Conservation (phyloP, 1,140 invertebrate genomes). For the Trissolcus basalis region DNA sequence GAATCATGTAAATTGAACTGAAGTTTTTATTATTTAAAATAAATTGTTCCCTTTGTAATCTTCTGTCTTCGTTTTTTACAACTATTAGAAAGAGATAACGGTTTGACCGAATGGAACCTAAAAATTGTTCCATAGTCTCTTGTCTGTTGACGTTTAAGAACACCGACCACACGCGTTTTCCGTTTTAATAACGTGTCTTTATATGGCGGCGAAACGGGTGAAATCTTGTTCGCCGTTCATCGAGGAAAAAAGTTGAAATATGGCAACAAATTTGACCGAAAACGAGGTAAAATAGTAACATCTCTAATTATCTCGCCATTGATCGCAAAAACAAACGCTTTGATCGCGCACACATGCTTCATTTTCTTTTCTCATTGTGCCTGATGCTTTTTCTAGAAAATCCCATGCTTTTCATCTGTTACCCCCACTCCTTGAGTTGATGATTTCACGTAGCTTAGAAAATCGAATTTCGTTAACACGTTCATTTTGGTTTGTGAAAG, state of each 20-base stretch:
- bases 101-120: no score
- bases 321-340: background rate
- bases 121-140: no score
- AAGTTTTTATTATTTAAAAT: no score
- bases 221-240: background rate
- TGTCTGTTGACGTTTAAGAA: no score
- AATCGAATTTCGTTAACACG: background rate
- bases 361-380: conserved; percentile 10
- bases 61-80: no score
- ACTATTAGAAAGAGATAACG: no score
- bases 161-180: background rate
- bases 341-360: conserved; percentile 6
- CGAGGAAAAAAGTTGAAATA: conserved; percentile 10
- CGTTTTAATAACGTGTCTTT: no score
- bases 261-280: conserved; percentile 22
- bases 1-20: no score
- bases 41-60: background rate
- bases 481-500: conserved; percentile 10
- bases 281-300: conserved; percentile 22
- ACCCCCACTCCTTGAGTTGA: conserved; percentile 3
- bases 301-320: background rate
- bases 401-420: conserved; percentile 11
- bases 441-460: conserved; percentile 4
- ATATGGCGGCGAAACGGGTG: conserved; percentile 13
- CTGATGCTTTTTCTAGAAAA: conserved; percentile 18